Evolutionary conservation across 1,140 invertebrate genomes (phyloP).

Genomic region (Kradibia gibbosae): DNA sequence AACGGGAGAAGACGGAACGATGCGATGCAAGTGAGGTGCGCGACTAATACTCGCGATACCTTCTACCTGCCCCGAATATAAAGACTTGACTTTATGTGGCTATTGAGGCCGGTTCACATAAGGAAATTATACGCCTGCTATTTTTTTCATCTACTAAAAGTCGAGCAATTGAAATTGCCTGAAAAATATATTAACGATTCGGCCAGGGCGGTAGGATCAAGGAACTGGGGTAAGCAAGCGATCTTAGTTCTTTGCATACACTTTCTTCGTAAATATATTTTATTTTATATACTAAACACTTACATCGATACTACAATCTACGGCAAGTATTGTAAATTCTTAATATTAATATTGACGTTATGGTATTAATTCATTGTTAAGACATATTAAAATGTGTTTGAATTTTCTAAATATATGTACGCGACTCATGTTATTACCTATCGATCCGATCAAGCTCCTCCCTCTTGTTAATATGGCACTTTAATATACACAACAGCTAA

Average conservation of each 20-base stretch:
- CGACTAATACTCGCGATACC: too few species aligned
- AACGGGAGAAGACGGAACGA: neutral
- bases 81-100: too few species aligned
- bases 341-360: constrained; percentile 51
- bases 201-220: too few species aligned
- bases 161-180: too few species aligned
- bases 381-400: constrained; percentile 17
- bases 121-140: too few species aligned
- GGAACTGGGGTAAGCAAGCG: too few species aligned
- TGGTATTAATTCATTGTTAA: constrained; percentile 8
- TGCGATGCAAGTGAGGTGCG: neutral
- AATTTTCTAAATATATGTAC: neutral
- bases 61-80: too few species aligned
- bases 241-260: too few species aligned
- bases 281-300: constrained; percentile 62
- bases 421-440: constrained; percentile 35
- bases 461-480: constrained; percentile 41
- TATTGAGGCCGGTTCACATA: too few species aligned
- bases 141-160: too few species aligned
- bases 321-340: constrained; percentile 44
- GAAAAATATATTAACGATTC: too few species aligned
- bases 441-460: neutral
- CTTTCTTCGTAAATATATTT: constrained; percentile 59
- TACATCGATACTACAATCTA: constrained; percentile 57
- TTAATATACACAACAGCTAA: constrained; percentile 38